Conservation (phyloP, 1,140 invertebrate genomes). For the Drosophila melanica region DNA sequence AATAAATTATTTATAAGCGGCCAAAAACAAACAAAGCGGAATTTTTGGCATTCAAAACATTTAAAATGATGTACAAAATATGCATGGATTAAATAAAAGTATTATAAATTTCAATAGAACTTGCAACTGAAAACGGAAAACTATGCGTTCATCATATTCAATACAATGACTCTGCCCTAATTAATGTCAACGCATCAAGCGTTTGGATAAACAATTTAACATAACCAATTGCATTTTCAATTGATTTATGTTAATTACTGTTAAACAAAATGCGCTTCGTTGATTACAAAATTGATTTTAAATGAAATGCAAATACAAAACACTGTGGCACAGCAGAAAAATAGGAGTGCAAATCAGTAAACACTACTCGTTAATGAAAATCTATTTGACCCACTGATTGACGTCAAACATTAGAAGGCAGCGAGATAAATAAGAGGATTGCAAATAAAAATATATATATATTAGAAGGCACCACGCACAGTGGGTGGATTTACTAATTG, state of each 20-base stretch:
- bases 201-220: conserved; percentile 61
- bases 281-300: conserved; percentile 78
- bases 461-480: not conserved
- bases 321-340: conserved; percentile 4
- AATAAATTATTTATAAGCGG: conserved; percentile 21
- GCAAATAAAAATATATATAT: not conserved
- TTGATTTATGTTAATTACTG: conserved; percentile 81
- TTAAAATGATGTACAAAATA: conserved; percentile 22
- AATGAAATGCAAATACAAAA: conserved; percentile 71
- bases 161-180: conserved; percentile 38
- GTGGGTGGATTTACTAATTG: not conserved
- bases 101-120: not conserved
- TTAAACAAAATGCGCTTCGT: conserved; percentile 70
- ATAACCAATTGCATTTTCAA: conserved; percentile 56
- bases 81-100: conserved; percentile 3
- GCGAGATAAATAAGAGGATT: conserved; percentile 2
- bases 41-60: conserved; percentile 16
- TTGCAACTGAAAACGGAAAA: not conserved
- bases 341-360: conserved; percentile 37
- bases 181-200: conserved; percentile 52
- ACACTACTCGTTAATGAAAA: conserved; percentile 56
- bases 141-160: too few relatives aligned
- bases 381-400: conserved; percentile 60
- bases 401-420: conserved; percentile 43
- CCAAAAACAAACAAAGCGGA: conserved; percentile 9